phyloP scores from a whole-genome alignment of 2,888 invertebrate species.

The Polyploca ridens region DNA sequence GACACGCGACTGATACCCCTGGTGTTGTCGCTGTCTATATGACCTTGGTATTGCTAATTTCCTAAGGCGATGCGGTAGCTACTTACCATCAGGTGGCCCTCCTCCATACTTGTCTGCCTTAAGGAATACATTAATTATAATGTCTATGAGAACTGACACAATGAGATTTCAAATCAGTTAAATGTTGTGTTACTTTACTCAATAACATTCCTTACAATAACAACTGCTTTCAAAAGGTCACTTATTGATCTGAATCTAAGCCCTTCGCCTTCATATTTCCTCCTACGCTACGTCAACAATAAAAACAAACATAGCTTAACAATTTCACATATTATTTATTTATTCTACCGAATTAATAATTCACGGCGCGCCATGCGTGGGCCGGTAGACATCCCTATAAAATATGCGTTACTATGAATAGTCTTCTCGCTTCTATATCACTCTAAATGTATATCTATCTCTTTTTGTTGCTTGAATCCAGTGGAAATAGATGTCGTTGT shows the following conservation, averaged over 20 bases:
- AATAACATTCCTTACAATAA: no score
- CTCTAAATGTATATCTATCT: not conserved
- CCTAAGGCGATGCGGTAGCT: no score
- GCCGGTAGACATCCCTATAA: not conserved
- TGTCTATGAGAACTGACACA: no score
- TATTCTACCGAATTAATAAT: constrained; percentile 6
- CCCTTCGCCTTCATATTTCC: not conserved
- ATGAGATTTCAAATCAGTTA: no score
- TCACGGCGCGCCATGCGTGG: constrained; percentile 12
- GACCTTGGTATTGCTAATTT: no score
- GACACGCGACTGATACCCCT: no score
- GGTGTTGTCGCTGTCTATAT: no score
- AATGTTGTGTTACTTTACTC: no score
- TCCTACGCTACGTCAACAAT: not conserved
- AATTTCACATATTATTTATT: not conserved
- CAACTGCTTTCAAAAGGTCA: not conserved
- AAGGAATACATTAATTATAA: no score
- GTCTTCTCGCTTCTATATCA: not conserved
- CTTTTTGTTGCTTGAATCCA: not conserved
- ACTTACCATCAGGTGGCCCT: no score
- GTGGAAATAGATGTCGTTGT: not conserved
- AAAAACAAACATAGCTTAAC: not conserved
- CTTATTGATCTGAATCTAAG: not conserved
- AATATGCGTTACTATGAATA: not conserved
- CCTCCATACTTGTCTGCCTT: no score